Evolutionary conservation across 2,797 vertebrate genomes (phyloP).

Genomic region (Fistularia tabacaria): DNA sequence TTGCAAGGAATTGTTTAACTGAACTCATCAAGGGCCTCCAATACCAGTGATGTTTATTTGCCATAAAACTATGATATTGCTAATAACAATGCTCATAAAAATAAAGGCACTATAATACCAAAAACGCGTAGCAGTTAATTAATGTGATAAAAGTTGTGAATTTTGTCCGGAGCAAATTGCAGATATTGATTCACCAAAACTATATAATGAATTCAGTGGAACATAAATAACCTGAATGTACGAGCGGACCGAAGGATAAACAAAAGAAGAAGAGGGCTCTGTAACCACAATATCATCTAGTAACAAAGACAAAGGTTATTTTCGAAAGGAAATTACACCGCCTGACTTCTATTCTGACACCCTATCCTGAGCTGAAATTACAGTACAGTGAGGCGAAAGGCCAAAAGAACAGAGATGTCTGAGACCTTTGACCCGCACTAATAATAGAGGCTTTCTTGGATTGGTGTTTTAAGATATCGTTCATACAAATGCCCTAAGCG

Average conservation of each 20-base stretch:
- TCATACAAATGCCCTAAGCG: constrained; percentile 21
- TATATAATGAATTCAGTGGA: too few species aligned
- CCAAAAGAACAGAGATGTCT: constrained; percentile 21
- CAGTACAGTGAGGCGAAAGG: constrained; percentile 49
- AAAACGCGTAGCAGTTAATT: too few species aligned
- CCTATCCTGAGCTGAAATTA: constrained; percentile 38
- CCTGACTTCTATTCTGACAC: constrained; percentile 55
- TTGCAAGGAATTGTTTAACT: background rate
- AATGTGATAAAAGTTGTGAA: too few species aligned
- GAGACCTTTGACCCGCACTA: constrained; percentile 35
- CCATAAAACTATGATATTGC: too few species aligned
- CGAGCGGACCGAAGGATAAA: background rate
- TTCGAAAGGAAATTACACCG: constrained; percentile 63
- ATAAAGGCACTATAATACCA: too few species aligned
- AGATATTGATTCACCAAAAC: too few species aligned
- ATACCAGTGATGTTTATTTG: too few species aligned
- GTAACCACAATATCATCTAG: constrained; percentile 25
- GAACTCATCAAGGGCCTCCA: too few species aligned
- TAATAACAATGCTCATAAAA: too few species aligned
- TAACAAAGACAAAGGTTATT: constrained; percentile 45
- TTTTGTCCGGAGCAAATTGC: too few species aligned
- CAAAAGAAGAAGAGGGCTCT: constrained; percentile 18
- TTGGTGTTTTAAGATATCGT: constrained; percentile 30
- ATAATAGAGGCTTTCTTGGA: constrained; percentile 45
- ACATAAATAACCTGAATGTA: too few species aligned